Evolutionary conservation across 2,113 vertebrate genomes (phyloP).

Genomic region (Falcunculus frontatus): DNA sequence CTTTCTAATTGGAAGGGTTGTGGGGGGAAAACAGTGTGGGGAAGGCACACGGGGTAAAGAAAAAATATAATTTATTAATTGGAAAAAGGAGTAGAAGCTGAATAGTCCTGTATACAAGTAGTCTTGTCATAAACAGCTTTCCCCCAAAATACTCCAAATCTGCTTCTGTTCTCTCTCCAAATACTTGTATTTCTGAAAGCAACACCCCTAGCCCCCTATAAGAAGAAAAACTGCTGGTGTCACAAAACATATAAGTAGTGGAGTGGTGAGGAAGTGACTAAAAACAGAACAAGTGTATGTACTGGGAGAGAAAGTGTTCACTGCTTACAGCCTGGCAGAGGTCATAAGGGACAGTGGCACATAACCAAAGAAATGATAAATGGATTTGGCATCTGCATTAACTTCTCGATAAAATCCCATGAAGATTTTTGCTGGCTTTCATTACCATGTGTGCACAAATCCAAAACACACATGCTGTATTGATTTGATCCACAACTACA

Average conservation of each 20-base stretch:
- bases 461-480: not conserved
- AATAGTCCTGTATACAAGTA: not conserved
- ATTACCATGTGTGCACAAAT: not conserved
- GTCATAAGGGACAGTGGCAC: not conserved
- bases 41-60: not conserved
- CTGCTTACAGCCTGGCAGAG: not conserved
- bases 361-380: conserved; percentile 37
- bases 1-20: not conserved
- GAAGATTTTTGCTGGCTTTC: conserved; percentile 32
- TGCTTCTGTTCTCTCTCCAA: not conserved
- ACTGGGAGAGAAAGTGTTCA: not conserved
- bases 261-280: not conserved
- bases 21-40: not conserved
- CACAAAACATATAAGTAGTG: not conserved
- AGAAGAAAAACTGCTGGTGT: not conserved
- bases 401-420: conserved; percentile 9
- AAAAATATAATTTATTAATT: not conserved
- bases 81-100: not conserved
- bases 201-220: not conserved
- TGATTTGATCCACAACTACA: not conserved
- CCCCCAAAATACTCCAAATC: not conserved
- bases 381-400: conserved; percentile 15
- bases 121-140: not conserved
- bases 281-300: not conserved
- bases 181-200: not conserved